phyloP scores from a whole-genome alignment of 2,797 vertebrate species.

The Sebastes wilsoni region DNA sequence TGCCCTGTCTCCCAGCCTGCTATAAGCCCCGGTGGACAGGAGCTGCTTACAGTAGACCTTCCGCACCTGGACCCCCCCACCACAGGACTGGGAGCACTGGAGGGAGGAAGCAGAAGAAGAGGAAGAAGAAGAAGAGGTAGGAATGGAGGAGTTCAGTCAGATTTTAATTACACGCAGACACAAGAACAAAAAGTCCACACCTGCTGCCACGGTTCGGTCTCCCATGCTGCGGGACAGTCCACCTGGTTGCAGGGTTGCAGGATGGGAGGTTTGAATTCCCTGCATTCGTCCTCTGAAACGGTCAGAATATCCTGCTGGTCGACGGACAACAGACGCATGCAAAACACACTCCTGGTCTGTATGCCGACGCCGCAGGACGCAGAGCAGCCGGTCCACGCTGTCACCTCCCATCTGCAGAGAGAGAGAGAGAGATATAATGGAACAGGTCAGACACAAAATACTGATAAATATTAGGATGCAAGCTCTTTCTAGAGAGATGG shows the following conservation, averaged over 20 bases:
- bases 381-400: constrained; percentile 88
- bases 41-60: constrained; percentile 90
- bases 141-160: background rate
- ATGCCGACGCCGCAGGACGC: constrained; percentile 91
- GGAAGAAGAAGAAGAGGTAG: background rate
- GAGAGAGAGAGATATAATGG: background rate
- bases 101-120: background rate
- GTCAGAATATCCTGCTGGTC: constrained; percentile 66
- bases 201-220: constrained; percentile 90
- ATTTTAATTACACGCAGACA: background rate
- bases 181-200: constrained; percentile 63
- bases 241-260: constrained; percentile 90
- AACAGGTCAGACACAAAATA: constrained; percentile 1
- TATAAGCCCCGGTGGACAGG: constrained; percentile 87
- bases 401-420: constrained; percentile 85
- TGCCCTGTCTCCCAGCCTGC: constrained; percentile 77
- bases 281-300: constrained; percentile 78
- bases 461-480: background rate
- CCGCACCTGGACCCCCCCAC: constrained; percentile 86
- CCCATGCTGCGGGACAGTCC: constrained; percentile 90
- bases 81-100: constrained; percentile 91
- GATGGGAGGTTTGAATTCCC: constrained; percentile 81
- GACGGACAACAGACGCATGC: constrained; percentile 73
- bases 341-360: constrained; percentile 87
- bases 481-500: background rate